Conservation (phyloP, 2,888 invertebrate species). For the Zeuzera pyrina region DNA sequence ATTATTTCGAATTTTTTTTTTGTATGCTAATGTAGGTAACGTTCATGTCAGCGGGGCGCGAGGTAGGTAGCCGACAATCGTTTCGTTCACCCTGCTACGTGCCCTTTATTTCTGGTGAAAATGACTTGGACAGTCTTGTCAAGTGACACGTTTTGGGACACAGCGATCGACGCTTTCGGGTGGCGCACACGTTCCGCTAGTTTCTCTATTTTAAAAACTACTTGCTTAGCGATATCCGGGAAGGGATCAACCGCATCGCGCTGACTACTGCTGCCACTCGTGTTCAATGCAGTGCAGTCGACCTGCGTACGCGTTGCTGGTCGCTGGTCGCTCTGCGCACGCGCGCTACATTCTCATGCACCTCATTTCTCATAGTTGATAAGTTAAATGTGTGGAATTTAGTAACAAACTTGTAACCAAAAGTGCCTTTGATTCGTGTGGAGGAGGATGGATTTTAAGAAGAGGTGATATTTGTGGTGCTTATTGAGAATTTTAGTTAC, state of each 20-base stretch:
- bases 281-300: conserved; percentile 70
- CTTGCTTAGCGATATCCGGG: conserved; percentile 67
- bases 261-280: conserved; percentile 46
- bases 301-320: conserved; percentile 64
- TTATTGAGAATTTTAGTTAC: conserved; percentile 51
- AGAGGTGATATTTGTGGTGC: conserved; percentile 65
- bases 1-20: no score
- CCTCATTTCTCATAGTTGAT: conserved; percentile 45
- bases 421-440: conserved; percentile 45
- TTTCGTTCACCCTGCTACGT: conserved; percentile 44
- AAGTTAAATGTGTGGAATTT: conserved; percentile 32
- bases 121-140: conserved; percentile 32
- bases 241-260: conserved; percentile 60
- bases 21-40: no score
- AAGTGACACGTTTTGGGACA: conserved; percentile 67
- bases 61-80: no score
- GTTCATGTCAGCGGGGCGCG: no score
- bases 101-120: conserved; percentile 31
- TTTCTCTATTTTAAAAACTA: conserved; percentile 70
- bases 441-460: conserved; percentile 56
- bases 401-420: conserved; percentile 4
- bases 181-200: conserved; percentile 68
- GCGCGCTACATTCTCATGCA: conserved; percentile 54
- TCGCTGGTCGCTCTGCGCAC: conserved; percentile 59
- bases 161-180: conserved; percentile 67